Evolutionary conservation across 1,140 invertebrate species (phyloP), one percentile per base, ranked within the genome.

Genomic region (Zaprionus nigranus): DNA sequence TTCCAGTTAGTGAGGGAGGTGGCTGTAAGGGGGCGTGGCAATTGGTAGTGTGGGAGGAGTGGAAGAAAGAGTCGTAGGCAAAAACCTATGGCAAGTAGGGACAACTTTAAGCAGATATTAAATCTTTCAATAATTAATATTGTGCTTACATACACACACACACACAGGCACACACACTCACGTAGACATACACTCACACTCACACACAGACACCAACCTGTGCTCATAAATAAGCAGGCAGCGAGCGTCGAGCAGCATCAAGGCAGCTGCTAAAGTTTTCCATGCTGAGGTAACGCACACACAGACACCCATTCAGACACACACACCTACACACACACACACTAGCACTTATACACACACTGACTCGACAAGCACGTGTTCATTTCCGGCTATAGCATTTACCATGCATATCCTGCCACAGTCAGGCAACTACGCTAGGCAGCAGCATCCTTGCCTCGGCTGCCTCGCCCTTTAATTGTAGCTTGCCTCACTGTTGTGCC

Each of bases 121-220:
- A 88, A 88, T 88, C 81, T 88, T 79, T 88, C 78, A 88, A 88
- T 88, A 88, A 88, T 88, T 88, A 90, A 88, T 88, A 90, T 79
- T 59, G 71, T 62, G 71, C 75, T 53, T 74, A 65, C 78, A 67
- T 64, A 75, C n/a, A n/a, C n/a, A n/a, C 51, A 58, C 57, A 53
- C 51, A 72, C 62, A 70, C 51, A 51, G 60, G 59, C 60, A 60
- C 68, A 60, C 36, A 53, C 30, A 26, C 12, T 20, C n/a, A n/a
- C n/a, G n/a, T n/a, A n/a, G n/a, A n/a, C n/a, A 0, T 20, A 20
- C 20, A 20, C 20, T 49, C 34, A 49, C 34, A 71, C n/a, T n/a
- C 51, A 67, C 65, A 59, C 63, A 12, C 40, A 40, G 30, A 3
- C 30, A n/a, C 43, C n/a, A 7, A n/a, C 40, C 5, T 17, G 2